These are phyloP conservation scores for Drosophila auraria DNA, from an alignment of 1,140 invertebrate genomes.

Conservation along the genomic window DNA sequence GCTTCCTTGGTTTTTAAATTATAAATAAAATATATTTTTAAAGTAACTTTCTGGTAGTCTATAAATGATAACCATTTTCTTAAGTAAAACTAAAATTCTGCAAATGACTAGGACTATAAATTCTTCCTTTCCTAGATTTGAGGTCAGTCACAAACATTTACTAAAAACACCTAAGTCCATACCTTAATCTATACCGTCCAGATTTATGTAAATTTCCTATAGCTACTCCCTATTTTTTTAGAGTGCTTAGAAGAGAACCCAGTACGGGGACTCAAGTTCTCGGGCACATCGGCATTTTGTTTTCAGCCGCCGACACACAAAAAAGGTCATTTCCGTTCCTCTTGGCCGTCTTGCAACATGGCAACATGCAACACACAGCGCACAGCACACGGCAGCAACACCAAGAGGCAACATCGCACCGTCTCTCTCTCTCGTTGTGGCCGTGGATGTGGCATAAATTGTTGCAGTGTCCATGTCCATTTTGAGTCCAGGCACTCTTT, in stretches of 20 bases:
- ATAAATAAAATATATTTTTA: too few species aligned
- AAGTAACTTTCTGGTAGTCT: too few species aligned
- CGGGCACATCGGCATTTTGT: slow-evolving; percentile 74
- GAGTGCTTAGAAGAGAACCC: slow-evolving; percentile 33
- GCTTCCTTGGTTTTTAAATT: too few species aligned
- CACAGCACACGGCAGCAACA: slow-evolving; percentile 19
- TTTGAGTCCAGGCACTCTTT: slow-evolving; percentile 83
- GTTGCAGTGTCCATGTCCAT: slow-evolving; percentile 80
- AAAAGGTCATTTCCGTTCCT: slow-evolving; percentile 81
- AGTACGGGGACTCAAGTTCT: slow-evolving; percentile 25
- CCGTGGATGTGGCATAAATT: slow-evolving; percentile 73
- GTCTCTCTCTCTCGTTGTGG: slow-evolving; percentile 16
- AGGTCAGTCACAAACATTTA: too few species aligned
- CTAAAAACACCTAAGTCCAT: too few species aligned
- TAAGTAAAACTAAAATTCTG: too few species aligned
- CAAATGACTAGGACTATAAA: too few species aligned
- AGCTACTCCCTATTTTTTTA: slow-evolving; percentile 1
- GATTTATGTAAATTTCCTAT: neutral
- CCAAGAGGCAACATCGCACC: slow-evolving; percentile 22
- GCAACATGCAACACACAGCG: slow-evolving; percentile 45
- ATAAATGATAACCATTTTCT: too few species aligned
- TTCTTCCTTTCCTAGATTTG: too few species aligned
- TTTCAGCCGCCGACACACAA: slow-evolving; percentile 58
- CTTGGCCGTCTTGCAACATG: slow-evolving; percentile 43
- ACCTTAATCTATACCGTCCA: too few species aligned